Base-by-base conservation (phyloP, 1,140 invertebrate genomes). In the Hydropsyche tenuis region DNA sequence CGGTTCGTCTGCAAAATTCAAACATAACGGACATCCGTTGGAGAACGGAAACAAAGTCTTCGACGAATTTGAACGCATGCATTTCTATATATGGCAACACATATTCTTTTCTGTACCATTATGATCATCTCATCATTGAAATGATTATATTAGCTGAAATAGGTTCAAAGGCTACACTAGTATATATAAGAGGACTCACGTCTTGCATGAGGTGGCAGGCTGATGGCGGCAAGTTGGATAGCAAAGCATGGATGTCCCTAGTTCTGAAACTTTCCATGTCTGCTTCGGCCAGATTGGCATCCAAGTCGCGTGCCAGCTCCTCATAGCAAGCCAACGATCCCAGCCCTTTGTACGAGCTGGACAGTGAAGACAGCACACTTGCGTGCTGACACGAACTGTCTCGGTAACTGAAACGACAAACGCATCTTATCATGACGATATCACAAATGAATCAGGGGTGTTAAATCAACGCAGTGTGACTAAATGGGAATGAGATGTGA, bases 261-360 rank as follows among this genome's bases (percentile, higher is more conserved):
- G 93, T 94, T 74, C 91, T 89, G 85, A 96, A 96, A 81, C 94
- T 94, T 83, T 97, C 95, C 92, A 97, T 97, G 82, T 96, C 95
- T 37, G 95, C 94, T 84, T 96, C 93, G 23, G 95, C 95, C 77
- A 97, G 87, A 82, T 96, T 96, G 69, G 94, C 94, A 84, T 97
- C 95, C 80, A 96, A 86, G 81, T 96, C 94, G 79, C 93, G 89
- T 45, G 94, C 90, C 75, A 96, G 83, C 79, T 93, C 93, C 80
- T 96, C 94, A 80, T 96, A 96, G 18, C 83, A 84, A 69, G 90
- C 89, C 70, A 92, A 83, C 78, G 91, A 90, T 74, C 91, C 90
- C 79, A 88, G 86, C 66, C 90, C 89, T 80, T 91, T 91, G 80
- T 93, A 93, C 2, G 91, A 92, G 72, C 91, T 90, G 23, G 92